A percentile compares a stretch with the other conserved stretches of the same genome.
These are phyloP conservation scores for Andrena bicolor DNA, from an alignment of 2,888 invertebrate genomes.

Conservation along the genomic window DNA sequence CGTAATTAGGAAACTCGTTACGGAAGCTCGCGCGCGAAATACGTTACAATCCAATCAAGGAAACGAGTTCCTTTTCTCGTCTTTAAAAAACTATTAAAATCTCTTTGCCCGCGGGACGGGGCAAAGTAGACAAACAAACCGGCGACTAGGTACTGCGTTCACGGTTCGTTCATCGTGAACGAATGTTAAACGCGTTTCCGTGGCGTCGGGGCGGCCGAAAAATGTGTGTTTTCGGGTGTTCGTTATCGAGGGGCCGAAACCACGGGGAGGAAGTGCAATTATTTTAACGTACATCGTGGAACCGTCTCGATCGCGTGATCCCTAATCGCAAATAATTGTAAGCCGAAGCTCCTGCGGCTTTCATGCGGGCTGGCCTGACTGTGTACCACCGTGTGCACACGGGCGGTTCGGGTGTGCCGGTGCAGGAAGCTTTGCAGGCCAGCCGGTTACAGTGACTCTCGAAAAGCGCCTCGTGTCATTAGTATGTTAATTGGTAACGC, in stretches of 20 bases:
- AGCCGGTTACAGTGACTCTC: slow-evolving; percentile 72
- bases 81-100: slow-evolving; percentile 64
- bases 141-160: not conserved
- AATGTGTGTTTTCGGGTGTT: slow-evolving; percentile 9
- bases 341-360: slow-evolving; percentile 27
- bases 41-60: slow-evolving; percentile 65
- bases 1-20: slow-evolving; percentile 67
- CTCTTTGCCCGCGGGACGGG: slow-evolving; percentile 15
- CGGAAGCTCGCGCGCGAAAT: slow-evolving; percentile 53
- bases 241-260: slow-evolving; percentile 25
- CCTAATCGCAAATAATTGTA: slow-evolving; percentile 58
- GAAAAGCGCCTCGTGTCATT: slow-evolving; percentile 81
- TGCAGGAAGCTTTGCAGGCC: slow-evolving; percentile 51
- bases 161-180: slow-evolving; percentile 11
- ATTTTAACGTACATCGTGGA: slow-evolving; percentile 52
- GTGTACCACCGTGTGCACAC: slow-evolving; percentile 1
- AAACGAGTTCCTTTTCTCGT: slow-evolving; percentile 61
- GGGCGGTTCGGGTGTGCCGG: slow-evolving; percentile 11
- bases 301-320: slow-evolving; percentile 59
- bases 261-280: slow-evolving; percentile 46
- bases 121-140: slow-evolving; percentile 31
- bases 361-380: slow-evolving; percentile 3
- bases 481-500: slow-evolving; percentile 83
- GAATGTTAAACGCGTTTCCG: slow-evolving; percentile 23
- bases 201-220: not conserved